Conservation (phyloP, 2,888 invertebrate genomes). For the Hipparchia semele region DNA sequence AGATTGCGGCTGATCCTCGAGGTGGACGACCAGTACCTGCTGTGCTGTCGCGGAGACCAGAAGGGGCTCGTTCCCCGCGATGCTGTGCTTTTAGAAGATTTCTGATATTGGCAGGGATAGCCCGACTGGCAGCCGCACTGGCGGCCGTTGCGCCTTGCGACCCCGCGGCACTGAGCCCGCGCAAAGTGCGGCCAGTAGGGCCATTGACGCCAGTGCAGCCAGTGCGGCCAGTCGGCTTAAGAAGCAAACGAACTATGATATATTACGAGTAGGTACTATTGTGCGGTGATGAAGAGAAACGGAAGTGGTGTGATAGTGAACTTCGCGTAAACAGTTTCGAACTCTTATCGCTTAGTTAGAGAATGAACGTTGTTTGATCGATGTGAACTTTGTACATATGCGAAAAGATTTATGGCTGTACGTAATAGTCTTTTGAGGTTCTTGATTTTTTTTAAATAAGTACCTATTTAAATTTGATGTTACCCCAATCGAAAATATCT, state of each 20-base stretch:
- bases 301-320: conserved; percentile 15
- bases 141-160: conserved; percentile 65
- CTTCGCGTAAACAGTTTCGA: conserved; percentile 1
- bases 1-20: conserved; percentile 88
- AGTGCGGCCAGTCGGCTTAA: conserved; percentile 4
- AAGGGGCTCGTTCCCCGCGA: conserved; percentile 90
- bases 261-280: not conserved
- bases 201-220: not conserved
- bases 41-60: conserved; percentile 89
- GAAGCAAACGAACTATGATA: conserved; percentile 7
- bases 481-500: conserved; percentile 48
- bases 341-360: conserved; percentile 17
- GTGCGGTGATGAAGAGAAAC: conserved; percentile 17
- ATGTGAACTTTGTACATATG: conserved; percentile 16
- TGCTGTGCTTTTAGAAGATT: conserved; percentile 83
- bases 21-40: conserved; percentile 89
- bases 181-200: conserved; percentile 7
- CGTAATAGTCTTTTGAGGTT: conserved; percentile 15
- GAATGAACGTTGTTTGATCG: conserved; percentile 6
- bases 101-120: conserved; percentile 77
- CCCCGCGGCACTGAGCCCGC: conserved; percentile 29
- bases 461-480: conserved; percentile 53
- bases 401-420: conserved; percentile 13
- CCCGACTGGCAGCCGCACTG: conserved; percentile 74
- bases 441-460: conserved; percentile 10